Conservation (phyloP, 2,113 vertebrate species). For the Menidia beryllina region DNA sequence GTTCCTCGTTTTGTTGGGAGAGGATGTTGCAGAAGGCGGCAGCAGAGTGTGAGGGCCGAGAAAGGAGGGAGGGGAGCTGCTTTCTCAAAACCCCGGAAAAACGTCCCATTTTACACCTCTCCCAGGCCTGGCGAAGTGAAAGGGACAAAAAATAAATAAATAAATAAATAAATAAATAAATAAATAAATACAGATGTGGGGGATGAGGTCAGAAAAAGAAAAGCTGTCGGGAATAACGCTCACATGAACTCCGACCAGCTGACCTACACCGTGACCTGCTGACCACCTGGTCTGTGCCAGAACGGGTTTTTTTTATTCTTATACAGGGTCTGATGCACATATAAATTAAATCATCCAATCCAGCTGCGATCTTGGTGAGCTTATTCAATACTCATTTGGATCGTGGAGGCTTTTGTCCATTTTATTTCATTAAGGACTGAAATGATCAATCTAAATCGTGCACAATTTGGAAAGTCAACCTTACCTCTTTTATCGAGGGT, state of each 20-base stretch:
- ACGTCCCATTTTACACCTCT: conserved; percentile 32
- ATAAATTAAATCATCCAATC: not conserved
- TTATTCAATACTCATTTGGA: too few relatives aligned
- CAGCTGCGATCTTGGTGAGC: too few relatives aligned
- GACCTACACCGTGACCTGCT: conserved; percentile 6
- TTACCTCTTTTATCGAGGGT: not conserved
- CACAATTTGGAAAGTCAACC: too few relatives aligned
- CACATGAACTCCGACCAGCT: conserved; percentile 24
- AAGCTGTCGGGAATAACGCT: conserved; percentile 8
- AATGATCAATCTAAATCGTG: too few relatives aligned
- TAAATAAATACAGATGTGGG: too few relatives aligned
- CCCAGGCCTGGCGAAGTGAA: not conserved
- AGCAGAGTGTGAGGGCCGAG: conserved; percentile 24
- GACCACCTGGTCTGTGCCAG: too few relatives aligned
- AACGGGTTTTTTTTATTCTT: not conserved
- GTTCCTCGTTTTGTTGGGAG: conserved; percentile 73
- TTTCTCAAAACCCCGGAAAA: conserved; percentile 65
- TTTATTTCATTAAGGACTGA: too few relatives aligned
- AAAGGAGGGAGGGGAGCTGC: conserved; percentile 31
- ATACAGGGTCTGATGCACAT: not conserved
- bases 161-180: too few relatives aligned
- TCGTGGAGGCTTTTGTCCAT: too few relatives aligned
- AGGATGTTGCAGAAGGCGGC: conserved; percentile 72
- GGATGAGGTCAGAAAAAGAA: conserved; percentile 11
- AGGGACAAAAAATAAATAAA: too few relatives aligned